Conservation (phyloP, 2,888 invertebrate genomes). For the Heterodera filipjevi region DNA sequence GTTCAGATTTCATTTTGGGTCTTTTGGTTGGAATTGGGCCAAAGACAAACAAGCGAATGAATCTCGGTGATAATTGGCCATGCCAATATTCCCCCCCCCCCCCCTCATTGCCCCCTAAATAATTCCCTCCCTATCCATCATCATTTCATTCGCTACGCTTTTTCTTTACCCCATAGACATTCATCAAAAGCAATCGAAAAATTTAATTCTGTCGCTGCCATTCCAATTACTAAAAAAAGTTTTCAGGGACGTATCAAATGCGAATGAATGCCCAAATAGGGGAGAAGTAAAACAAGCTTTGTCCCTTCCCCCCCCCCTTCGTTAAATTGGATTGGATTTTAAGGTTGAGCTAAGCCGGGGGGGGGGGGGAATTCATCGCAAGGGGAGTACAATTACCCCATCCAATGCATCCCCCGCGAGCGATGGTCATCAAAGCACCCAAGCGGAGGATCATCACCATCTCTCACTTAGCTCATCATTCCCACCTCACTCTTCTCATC, state of each 20-base stretch:
- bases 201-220: background rate
- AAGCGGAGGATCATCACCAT: background rate
- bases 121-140: background rate
- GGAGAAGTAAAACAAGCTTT: background rate
- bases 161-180: background rate
- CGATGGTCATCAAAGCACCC: background rate
- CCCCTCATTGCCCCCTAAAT: background rate
- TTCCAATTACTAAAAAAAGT: background rate
- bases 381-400: conserved; percentile 1
- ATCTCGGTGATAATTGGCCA: background rate
- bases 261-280: background rate
- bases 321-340: background rate
- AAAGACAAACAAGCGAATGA: background rate
- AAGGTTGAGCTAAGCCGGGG: background rate
- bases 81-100: conserved; percentile 9
- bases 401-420: background rate
- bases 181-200: background rate
- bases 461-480: background rate
- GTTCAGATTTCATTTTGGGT: conserved; percentile 5
- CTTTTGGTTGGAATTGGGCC: background rate
- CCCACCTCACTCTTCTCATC: background rate
- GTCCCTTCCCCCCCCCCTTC: too few relatives aligned
- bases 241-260: background rate
- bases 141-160: background rate
- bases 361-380: background rate